Evolutionary conservation across 2,113 vertebrate species (phyloP).

Genomic region (Actinemys pallida): DNA sequence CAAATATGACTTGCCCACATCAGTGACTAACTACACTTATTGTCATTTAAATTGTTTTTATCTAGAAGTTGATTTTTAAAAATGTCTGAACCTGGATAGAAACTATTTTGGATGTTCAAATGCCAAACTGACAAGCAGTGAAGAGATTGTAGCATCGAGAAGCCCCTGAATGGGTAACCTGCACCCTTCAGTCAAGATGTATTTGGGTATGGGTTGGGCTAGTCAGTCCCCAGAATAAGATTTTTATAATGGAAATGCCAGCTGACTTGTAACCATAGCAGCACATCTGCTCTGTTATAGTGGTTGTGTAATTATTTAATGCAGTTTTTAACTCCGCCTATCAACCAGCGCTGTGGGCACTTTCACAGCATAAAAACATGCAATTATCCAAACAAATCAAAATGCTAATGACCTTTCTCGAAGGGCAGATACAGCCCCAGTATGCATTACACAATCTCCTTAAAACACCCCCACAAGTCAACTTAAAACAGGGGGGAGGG

Average conservation of each 20-base stretch:
- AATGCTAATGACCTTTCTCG: background rate
- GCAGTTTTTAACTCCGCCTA: background rate
- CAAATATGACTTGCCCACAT: background rate
- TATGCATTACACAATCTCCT: background rate
- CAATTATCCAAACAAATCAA: background rate
- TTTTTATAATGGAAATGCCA: conserved; percentile 47
- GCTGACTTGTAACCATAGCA: conserved; percentile 47
- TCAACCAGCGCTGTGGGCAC: background rate
- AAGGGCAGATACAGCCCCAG: background rate
- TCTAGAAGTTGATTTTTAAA: background rate
- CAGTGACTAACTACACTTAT: background rate
- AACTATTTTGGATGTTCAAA: background rate
- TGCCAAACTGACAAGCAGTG: background rate
- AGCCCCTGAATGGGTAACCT: background rate
- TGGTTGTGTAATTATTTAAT: background rate
- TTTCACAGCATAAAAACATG: background rate
- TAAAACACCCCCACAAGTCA: background rate
- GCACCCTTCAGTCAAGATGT: background rate
- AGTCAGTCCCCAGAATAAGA: background rate
- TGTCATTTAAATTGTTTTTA: background rate
- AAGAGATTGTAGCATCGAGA: background rate
- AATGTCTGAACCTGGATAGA: background rate
- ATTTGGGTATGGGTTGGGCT: background rate
- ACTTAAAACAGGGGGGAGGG: background rate
- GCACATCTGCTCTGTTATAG: background rate